These are phyloP conservation scores for Hippocampus abdominalis DNA, from an alignment of 2,113 vertebrate species.

Conservation along the genomic window DNA sequence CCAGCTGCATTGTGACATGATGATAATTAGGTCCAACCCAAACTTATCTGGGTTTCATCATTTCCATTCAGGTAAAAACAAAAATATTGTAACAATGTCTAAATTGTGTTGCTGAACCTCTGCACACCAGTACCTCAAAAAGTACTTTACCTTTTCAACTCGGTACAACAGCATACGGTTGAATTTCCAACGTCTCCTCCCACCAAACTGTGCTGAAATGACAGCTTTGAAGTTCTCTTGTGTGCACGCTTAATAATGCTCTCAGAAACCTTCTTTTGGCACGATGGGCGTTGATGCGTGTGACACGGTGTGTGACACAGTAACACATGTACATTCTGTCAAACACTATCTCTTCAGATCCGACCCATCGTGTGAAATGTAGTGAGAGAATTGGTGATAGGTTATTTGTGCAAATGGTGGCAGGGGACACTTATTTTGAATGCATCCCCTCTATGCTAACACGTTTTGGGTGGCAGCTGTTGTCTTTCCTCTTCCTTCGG, in stretches of 20 bases:
- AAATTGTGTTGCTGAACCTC: slow-evolving; percentile 15
- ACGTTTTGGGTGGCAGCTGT: slow-evolving; percentile 64
- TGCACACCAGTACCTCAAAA: neutral
- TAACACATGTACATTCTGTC: slow-evolving; percentile 4
- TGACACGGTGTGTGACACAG: slow-evolving; percentile 45
- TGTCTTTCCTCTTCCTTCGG: slow-evolving; percentile 53
- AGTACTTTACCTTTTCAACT: slow-evolving; percentile 42
- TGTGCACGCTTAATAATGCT: slow-evolving; percentile 58
- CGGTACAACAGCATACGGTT: slow-evolving; percentile 44
- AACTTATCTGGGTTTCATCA: neutral
- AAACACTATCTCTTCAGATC: slow-evolving; percentile 14
- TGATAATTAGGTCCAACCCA: neutral
- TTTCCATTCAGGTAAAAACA: neutral
- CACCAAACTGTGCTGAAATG: slow-evolving; percentile 47
- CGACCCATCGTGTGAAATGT: neutral
- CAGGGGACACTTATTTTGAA: slow-evolving; percentile 23
- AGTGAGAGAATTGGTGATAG: neutral
- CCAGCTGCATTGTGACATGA: neutral
- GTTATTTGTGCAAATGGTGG: neutral
- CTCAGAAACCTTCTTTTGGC: slow-evolving; percentile 57
- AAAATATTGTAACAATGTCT: slow-evolving; percentile 3
- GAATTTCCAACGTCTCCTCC: slow-evolving; percentile 51
- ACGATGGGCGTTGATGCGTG: slow-evolving; percentile 16
- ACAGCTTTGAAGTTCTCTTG: slow-evolving; percentile 58
- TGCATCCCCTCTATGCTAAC: slow-evolving; percentile 28